These are phyloP conservation scores for Syngnathus rostellatus DNA, from an alignment of 2,797 vertebrate species.

Conservation along the genomic window DNA sequence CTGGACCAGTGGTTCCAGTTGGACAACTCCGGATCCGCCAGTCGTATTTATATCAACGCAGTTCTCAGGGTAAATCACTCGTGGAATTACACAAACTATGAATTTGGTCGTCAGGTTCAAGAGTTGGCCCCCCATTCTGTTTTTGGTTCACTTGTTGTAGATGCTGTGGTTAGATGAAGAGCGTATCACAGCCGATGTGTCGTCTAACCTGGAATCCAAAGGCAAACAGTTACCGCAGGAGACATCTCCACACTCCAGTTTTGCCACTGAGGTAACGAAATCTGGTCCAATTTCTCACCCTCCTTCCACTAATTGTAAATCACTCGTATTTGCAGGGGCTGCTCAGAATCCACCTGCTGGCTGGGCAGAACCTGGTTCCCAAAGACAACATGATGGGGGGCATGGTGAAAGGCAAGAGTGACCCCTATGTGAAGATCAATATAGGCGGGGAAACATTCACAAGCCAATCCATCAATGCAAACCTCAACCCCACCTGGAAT, in stretches of 20 bases:
- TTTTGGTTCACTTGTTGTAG: conserved; percentile 41
- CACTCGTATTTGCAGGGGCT: conserved; percentile 64
- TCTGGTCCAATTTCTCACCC: background rate
- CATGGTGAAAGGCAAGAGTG: conserved; percentile 85
- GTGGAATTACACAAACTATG: background rate
- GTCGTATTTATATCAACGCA: conserved; percentile 80
- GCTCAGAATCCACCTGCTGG: conserved; percentile 80
- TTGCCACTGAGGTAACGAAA: conserved; percentile 76
- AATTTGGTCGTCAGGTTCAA: background rate
- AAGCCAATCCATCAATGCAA: conserved; percentile 73
- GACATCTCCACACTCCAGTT: conserved; percentile 71
- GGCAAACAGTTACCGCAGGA: conserved; percentile 63
- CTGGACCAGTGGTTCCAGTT: conserved; percentile 87
- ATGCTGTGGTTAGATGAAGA: conserved; percentile 77
- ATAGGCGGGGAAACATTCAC: conserved; percentile 74
- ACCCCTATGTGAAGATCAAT: conserved; percentile 80
- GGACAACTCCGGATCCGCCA: conserved; percentile 72
- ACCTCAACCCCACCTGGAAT: conserved; percentile 84
- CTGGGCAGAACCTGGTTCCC: conserved; percentile 79
- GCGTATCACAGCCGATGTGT: conserved; percentile 43
- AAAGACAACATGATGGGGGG: conserved; percentile 85
- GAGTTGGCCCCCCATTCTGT: too few relatives aligned
- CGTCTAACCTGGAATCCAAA: conserved; percentile 41
- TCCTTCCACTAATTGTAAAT: background rate
- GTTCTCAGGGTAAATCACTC: conserved; percentile 74